Evolutionary conservation across 2,113 vertebrate species (phyloP).

Genomic region (Loxodonta africana): DNA sequence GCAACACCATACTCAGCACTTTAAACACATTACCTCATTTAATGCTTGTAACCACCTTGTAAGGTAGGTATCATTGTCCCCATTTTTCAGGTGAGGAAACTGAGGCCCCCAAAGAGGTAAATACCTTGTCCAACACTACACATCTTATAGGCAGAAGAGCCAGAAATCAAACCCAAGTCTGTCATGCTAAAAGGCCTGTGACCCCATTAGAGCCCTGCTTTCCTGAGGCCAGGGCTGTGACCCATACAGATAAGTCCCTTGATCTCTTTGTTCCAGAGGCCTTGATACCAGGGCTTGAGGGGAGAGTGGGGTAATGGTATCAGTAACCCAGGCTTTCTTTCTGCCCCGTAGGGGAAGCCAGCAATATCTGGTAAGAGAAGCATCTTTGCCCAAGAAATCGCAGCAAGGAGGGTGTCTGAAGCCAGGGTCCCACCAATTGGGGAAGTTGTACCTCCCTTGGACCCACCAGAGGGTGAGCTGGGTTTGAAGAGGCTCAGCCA

Average conservation of each 20-base stretch:
- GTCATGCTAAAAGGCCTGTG: background rate
- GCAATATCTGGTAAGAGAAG: slow-evolving; percentile 90
- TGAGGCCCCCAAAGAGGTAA: background rate
- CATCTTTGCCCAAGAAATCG: slow-evolving; percentile 97
- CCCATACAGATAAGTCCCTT: background rate
- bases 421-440: background rate
- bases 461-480: slow-evolving; percentile 65
- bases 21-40: background rate
- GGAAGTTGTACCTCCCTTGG: background rate
- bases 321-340: slow-evolving; percentile 21
- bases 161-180: background rate
- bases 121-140: background rate
- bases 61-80: background rate
- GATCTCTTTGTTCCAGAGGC: slow-evolving; percentile 35
- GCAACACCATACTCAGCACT: background rate
- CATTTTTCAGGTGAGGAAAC: slow-evolving; percentile 25
- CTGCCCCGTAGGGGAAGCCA: slow-evolving; percentile 81
- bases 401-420: slow-evolving; percentile 90
- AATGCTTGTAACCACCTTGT: background rate
- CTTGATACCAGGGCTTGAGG: slow-evolving; percentile 25
- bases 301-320: background rate
- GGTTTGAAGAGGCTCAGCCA: background rate
- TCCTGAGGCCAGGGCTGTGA: background rate
- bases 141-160: slow-evolving; percentile 6
- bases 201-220: background rate